Evolutionary conservation across 1,140 invertebrate genomes (phyloP), one percentile per base, ranked within the genome.

Genomic region (Harpegnathos saltator): DNA sequence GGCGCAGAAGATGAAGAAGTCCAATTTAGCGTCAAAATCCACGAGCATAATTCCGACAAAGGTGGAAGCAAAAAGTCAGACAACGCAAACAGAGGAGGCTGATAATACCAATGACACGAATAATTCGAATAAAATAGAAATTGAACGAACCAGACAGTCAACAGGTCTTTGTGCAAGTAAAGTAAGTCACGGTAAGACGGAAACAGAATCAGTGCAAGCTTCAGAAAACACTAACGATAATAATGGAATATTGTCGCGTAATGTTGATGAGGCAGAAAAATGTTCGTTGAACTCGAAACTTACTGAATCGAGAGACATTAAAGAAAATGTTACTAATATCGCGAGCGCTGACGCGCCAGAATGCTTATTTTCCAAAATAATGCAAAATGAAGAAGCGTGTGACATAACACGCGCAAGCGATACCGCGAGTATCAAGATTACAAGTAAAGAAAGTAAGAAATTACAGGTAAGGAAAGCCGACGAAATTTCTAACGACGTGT

Each of bases 1-100:
- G 33, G 58, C 22, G 9, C 75, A 84, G 26, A 85, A 73, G 15
- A 69, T 26, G 14, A 90, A 80, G 26, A 89, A 89, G 48, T 3
- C 59, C 2, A 14, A 3, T 5, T 5, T 15, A 1, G 12, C 26
- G 3, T 48, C 29, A 4, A 78, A 78, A 17, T 33, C 68, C 1
- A 22, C 4, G 19, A 62, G 7, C 52, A 2, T 22, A 5, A 0
- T 58, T 26, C 17, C 75, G 33, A 58, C 29, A 33, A 17, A 66
- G 11, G 5, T 9, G 7, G n/a, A 0, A 9, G 19, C 65, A 5
- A 15, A 50, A 3, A 14, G 50, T n/a, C 11, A 44, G 5, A n/a
- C 65, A 5, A 3, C n/a, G 48, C 17, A n/a, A 12, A 29, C 52
- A 52, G 65, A 66, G 26, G n/a, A 77, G 26, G 22, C 1, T 14